phyloP scores from a whole-genome alignment of 2,797 vertebrate species.

The Anguilla megastoma region DNA sequence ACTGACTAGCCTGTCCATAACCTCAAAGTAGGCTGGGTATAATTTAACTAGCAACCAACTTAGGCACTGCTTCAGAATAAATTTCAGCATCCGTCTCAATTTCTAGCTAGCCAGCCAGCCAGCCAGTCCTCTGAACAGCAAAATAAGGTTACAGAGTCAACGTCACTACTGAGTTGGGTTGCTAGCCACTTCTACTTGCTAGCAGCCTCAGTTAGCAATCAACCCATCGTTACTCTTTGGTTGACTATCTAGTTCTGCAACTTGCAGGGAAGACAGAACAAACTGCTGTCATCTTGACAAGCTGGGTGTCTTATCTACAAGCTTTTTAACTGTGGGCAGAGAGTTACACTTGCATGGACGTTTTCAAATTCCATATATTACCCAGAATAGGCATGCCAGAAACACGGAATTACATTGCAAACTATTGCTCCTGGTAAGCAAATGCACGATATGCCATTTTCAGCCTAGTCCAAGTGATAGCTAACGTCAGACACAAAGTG shows the following conservation, averaged over 20 bases:
- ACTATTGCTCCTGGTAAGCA: background rate
- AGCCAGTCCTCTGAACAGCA: background rate
- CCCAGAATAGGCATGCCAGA: background rate
- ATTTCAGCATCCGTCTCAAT: background rate
- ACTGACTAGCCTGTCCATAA: background rate
- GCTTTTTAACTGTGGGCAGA: background rate
- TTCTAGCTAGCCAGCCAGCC: background rate
- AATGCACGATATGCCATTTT: background rate
- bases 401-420: background rate
- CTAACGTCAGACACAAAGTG: conserved; percentile 6
- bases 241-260: background rate
- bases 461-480: background rate
- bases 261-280: background rate
- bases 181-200: background rate
- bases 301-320: background rate
- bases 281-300: background rate
- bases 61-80: background rate
- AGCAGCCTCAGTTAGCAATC: background rate
- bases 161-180: background rate
- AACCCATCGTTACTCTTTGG: background rate
- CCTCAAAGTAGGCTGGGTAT: background rate
- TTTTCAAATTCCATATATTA: background rate
- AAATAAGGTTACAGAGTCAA: background rate
- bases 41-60: background rate
- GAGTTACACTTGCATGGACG: background rate